Evolutionary conservation across 2,113 vertebrate species (phyloP).

Genomic region (Brachypteracias leptosomus): DNA sequence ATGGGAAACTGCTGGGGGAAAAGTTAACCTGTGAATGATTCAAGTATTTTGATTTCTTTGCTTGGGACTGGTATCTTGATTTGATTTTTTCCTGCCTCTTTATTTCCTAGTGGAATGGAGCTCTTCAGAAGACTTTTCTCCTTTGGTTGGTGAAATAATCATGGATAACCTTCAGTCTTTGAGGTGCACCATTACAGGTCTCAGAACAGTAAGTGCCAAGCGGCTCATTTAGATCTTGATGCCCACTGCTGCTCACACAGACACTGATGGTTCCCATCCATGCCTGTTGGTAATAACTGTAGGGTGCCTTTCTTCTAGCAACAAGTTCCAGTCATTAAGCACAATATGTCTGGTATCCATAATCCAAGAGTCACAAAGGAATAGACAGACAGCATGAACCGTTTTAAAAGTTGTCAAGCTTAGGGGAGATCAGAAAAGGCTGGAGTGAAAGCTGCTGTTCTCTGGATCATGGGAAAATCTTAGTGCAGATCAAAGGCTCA

Average conservation of each 20-base stretch:
- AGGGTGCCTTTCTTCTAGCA: constrained; percentile 59
- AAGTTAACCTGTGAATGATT: background rate
- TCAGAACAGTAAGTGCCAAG: constrained; percentile 82
- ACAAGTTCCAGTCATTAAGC: constrained; percentile 70
- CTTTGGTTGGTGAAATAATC: constrained; percentile 84
- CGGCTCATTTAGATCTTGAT: background rate
- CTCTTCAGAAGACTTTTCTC: constrained; percentile 87
- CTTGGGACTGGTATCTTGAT: background rate
- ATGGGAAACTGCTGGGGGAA: background rate
- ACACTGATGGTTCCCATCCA: background rate
- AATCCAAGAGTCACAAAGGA: constrained; percentile 69
- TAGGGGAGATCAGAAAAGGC: constrained; percentile 67
- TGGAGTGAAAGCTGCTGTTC: constrained; percentile 57
- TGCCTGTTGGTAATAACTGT: background rate
- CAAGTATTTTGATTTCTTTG: background rate
- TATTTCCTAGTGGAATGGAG: constrained; percentile 91
- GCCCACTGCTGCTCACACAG: background rate
- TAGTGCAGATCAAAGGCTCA: constrained; percentile 72
- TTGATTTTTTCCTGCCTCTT: constrained; percentile 29
- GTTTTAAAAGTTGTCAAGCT: constrained; percentile 75
- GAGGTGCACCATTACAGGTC: constrained; percentile 84
- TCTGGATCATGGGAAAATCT: constrained; percentile 72
- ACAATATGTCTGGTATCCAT: constrained; percentile 74
- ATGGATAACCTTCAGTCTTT: constrained; percentile 87
- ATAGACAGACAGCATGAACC: constrained; percentile 73